phyloP scores from a whole-genome alignment of 1,140 invertebrate genomes.

The Dreissena rostriformis region DNA sequence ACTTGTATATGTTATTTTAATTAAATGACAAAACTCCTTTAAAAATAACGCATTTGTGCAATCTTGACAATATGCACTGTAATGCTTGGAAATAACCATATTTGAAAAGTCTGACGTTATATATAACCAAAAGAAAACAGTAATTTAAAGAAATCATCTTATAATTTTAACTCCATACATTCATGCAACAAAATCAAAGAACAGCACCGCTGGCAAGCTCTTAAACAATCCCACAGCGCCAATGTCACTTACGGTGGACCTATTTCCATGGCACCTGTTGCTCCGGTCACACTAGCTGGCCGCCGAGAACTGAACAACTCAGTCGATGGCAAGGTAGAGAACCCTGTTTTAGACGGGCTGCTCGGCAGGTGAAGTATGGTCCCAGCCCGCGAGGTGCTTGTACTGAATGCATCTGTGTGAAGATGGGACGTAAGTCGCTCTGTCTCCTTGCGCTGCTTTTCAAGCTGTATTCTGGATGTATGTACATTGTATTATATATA shows the following conservation, averaged over 20 bases:
- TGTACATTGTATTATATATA: too few relatives aligned
- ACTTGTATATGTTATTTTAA: too few relatives aligned
- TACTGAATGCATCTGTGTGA: constrained; percentile 59
- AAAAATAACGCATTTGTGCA: too few relatives aligned
- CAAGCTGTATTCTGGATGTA: constrained; percentile 68
- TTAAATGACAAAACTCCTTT: too few relatives aligned
- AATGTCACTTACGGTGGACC: constrained; percentile 70
- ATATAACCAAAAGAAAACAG: too few relatives aligned
- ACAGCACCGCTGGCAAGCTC: too few relatives aligned
- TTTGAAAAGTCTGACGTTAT: too few relatives aligned
- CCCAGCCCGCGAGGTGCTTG: constrained; percentile 23
- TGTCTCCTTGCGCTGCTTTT: constrained; percentile 73
- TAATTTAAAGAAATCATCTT: too few relatives aligned
- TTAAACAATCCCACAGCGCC: neutral
- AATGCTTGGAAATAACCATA: too few relatives aligned
- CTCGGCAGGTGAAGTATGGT: constrained; percentile 53
- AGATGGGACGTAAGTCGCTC: constrained; percentile 71
- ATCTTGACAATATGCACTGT: too few relatives aligned
- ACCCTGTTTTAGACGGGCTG: constrained; percentile 70
- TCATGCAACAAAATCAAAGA: too few relatives aligned
- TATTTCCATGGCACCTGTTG: constrained; percentile 29
- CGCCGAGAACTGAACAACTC: constrained; percentile 62
- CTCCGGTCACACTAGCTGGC: constrained; percentile 62
- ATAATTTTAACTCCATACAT: too few relatives aligned
- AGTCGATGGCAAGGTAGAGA: constrained; percentile 69